These are phyloP conservation scores for Lydus trimaculatus DNA, from an alignment of 2,888 invertebrate genomes.

Conservation along the genomic window DNA sequence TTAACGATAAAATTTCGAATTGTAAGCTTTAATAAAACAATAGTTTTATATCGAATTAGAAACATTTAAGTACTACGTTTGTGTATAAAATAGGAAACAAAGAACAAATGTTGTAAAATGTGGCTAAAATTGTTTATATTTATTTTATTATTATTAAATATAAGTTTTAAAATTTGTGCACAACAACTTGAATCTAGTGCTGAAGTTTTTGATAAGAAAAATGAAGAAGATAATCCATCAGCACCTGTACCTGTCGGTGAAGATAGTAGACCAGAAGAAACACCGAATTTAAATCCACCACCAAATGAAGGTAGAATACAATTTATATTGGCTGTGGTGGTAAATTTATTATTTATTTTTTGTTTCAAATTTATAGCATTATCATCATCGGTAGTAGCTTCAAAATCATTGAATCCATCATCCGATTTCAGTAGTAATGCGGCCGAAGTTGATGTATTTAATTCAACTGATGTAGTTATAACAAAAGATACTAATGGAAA, in stretches of 20 bases:
- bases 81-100: not conserved
- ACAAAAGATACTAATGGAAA: conserved; percentile 36
- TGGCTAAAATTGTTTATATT: not conserved
- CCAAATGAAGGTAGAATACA: not conserved
- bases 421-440: not conserved
- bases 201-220: not conserved
- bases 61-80: no score
- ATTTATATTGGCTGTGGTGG: not conserved
- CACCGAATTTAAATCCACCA: not conserved
- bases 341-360: not conserved
- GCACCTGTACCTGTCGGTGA: not conserved
- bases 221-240: not conserved
- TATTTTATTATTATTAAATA: not conserved
- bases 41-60: no score
- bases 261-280: not conserved
- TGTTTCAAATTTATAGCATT: not conserved
- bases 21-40: not conserved
- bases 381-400: not conserved
- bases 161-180: not conserved
- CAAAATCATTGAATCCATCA: not conserved
- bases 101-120: not conserved
- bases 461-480: conserved; percentile 24
- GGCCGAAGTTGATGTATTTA: conserved; percentile 21
- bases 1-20: not conserved
- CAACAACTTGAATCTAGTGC: not conserved